Evolutionary conservation across 2,888 invertebrate genomes (phyloP), one percentile per base, ranked within the genome.

Genomic region (Brachyptera putata): DNA sequence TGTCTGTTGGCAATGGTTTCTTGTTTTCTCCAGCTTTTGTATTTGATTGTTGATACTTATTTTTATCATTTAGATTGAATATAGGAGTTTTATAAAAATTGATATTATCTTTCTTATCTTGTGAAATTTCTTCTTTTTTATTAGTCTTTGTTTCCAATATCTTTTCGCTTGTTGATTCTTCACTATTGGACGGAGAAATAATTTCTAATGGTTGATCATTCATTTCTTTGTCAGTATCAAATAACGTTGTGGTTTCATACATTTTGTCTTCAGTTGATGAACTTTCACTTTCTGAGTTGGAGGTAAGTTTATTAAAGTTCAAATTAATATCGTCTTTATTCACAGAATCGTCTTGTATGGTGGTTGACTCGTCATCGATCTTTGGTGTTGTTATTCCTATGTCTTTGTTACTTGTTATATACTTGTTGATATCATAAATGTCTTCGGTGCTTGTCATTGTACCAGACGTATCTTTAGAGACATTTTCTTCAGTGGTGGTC

Each of bases 191-290:
- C 30, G 30, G 7, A 7, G 5, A 30, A 5, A 30, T 11, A 11
- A 5, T 30, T 5, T 7, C 30, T 11, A 5, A 5, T 22, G 53
- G 53, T 22, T 34, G 34, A 13, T 53, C 53, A 53, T 53, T 53
- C 18, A 53, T 18, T 37, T 36, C 67, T 43, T 64, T 60, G 30
- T 58, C 65, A 55, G 61, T 61, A 61, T 68, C 69, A 4, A 63
- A 57, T 57, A 68, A 68, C 48, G 68, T 68, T 37, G 43, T 43
- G 11, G 43, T 4, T 43, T 43, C 43, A 4, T 3, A 16, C 4
- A 11, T 18, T 11, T 21, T 21, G 3, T 9, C 9, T 9, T 53
- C 66, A 26, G 58, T 58, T 1, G 50, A n/a, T 60, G 4, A 4
- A 9, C 13, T 9, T n/a, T 53, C 36, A 3, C 26, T 22, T 25